These are phyloP conservation scores for Polietes domitor DNA, from an alignment of 2,888 invertebrate genomes.

Conservation along the genomic window DNA sequence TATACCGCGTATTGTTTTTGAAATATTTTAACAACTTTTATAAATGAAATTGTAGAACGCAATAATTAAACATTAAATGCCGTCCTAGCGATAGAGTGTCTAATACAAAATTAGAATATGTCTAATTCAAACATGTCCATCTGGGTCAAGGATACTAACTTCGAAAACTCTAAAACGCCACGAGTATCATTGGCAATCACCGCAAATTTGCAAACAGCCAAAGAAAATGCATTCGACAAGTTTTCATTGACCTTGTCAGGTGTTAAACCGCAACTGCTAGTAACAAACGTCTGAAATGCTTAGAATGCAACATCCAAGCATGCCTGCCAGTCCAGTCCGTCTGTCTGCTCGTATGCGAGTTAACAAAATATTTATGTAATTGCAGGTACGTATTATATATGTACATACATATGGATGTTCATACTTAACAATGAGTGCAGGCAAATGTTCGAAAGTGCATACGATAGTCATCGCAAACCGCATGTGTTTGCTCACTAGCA, in stretches of 20 bases:
- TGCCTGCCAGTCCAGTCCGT: neutral
- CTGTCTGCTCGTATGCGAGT: no score
- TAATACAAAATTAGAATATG: neutral
- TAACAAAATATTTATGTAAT: neutral
- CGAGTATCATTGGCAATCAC: neutral
- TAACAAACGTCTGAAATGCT: neutral
- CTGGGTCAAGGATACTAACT: neutral
- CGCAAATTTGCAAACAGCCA: neutral
- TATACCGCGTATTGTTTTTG: no score
- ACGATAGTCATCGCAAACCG: conserved; percentile 3
- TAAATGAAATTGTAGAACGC: no score
- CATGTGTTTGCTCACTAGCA: neutral
- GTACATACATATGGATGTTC: neutral
- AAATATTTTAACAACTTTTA: no score
- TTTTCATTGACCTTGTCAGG: conserved; percentile 37
- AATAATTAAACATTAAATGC: no score
- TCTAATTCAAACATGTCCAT: no score
- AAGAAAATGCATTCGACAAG: neutral
- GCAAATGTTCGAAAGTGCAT: neutral
- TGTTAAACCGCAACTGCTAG: conserved; percentile 31
- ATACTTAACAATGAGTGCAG: neutral
- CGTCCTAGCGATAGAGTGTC: no score
- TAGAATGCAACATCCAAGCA: neutral
- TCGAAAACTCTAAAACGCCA: no score
- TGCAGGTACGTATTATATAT: neutral